Evolutionary conservation across 2,888 invertebrate species (phyloP), one percentile per base, ranked within the genome.

Genomic region (Aradus depressus): DNA sequence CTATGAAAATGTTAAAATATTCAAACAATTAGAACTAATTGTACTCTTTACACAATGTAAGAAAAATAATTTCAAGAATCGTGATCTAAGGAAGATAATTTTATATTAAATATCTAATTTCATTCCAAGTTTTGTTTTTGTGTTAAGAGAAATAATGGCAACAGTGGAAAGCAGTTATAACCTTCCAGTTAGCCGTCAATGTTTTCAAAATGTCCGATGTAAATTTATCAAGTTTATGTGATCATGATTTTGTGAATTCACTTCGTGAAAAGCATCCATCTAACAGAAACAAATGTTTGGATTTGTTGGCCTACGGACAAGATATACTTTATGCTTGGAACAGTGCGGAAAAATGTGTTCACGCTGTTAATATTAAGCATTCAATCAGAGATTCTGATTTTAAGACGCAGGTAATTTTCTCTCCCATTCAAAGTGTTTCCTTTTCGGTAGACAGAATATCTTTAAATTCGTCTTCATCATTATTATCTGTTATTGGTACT

Each of bases 291-390:
- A 56, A 53, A 44, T 56, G 50, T 16, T 31, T 42, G 14, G 49
- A 53, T 44, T 38, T 59, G 4, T 43, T 81, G 23, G 75, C 75
- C 60, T 72, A 80, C 48, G 74, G 75, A 53, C 80, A 81, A 59
- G 78, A 80, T 65, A 74, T 80, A 59, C 67, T 82, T 50, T 83
- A 77, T 62, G 72, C 76, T 60, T 83, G 82, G 83, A 75, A 79
- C 63, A 71, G 74, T 2, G 67, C 72, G 51, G 77, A 80, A 64
- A 76, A 74, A 63, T 79, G 79, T 65, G 71, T 82, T 54, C 68
- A 77, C 60, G 72, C 77, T 53, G 66, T 81, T 12, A 53, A 56
- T 35, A 52, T 52, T 6, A 56, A 56, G 49, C 52, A 37, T 4
- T 39, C 43, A 31, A 18, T 52, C 19, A 39, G 53, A 22, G 54